These are phyloP conservation scores for Ceratina calcarata DNA, from an alignment of 1,140 invertebrate species.

Conservation along the genomic window DNA sequence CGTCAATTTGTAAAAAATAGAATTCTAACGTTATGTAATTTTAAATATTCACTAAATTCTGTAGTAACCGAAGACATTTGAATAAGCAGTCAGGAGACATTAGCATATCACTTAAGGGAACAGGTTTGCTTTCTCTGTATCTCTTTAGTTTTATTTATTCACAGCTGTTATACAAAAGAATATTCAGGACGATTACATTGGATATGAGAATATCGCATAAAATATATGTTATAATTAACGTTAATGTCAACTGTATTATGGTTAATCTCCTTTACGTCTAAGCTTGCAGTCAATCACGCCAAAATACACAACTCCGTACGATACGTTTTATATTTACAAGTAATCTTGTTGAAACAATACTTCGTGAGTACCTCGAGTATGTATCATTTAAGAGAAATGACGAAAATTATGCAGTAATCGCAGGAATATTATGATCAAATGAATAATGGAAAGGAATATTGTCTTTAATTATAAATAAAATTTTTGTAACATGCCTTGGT, in stretches of 20 bases:
- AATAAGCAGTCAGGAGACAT: too few species aligned
- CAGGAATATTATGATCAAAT: not conserved
- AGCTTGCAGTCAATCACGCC: not conserved
- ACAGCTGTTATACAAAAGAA: slow-evolving; percentile 41
- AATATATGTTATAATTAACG: slow-evolving; percentile 5
- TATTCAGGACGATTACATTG: not conserved
- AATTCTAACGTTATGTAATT: not conserved
- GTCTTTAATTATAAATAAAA: not conserved
- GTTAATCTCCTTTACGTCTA: not conserved
- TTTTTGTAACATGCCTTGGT: slow-evolving; percentile 50
- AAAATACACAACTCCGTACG: not conserved
- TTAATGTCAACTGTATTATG: not conserved
- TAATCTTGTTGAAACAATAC: not conserved
- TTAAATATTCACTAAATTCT: too few species aligned
- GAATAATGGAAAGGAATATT: slow-evolving; percentile 9
- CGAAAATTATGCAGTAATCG: not conserved
- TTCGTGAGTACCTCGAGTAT: not conserved
- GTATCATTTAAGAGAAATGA: not conserved
- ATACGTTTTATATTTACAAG: slow-evolving; percentile 19
- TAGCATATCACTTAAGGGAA: too few species aligned
- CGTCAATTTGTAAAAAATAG: slow-evolving; percentile 34
- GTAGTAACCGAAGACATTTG: too few species aligned
- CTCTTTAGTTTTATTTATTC: slow-evolving; percentile 33
- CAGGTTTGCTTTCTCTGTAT: too few species aligned
- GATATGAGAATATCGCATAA: not conserved